These are phyloP conservation scores for Tachypleus tridentatus DNA, from an alignment of 1,140 invertebrate species.

Conservation along the genomic window DNA sequence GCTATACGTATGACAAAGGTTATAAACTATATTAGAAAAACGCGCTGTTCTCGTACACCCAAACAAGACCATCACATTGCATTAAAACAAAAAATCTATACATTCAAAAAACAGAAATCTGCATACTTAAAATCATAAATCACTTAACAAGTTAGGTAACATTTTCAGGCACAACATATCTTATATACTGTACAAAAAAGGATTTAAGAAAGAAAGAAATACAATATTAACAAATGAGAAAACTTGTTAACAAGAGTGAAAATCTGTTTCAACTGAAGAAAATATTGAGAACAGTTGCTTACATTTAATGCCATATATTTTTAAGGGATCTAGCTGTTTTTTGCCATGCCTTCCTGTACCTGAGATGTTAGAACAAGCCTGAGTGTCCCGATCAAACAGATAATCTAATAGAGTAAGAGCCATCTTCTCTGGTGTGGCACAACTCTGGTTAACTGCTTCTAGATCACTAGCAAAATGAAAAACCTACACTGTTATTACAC, in stretches of 20 bases:
- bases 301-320: slow-evolving; percentile 39
- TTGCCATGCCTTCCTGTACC: slow-evolving; percentile 39
- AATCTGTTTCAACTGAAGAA: neutral
- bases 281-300: slow-evolving; percentile 20
- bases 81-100: too few species aligned
- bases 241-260: too few species aligned
- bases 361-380: slow-evolving; percentile 37
- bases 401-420: slow-evolving; percentile 37
- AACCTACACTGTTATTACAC: too few species aligned
- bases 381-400: slow-evolving; percentile 38
- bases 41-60: too few species aligned
- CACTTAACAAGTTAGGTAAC: too few species aligned
- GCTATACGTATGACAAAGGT: too few species aligned
- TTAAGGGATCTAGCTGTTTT: slow-evolving; percentile 38
- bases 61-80: too few species aligned
- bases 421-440: slow-evolving; percentile 39
- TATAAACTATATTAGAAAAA: too few species aligned
- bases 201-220: neutral
- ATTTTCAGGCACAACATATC: too few species aligned
- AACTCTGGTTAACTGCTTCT: slow-evolving; percentile 40
- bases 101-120: too few species aligned
- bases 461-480: slow-evolving; percentile 35
- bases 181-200: neutral
- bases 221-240: neutral
- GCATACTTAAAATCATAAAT: too few species aligned